A percentile compares a stretch with the other conserved stretches of the same genome.
phyloP scores from a whole-genome alignment of 23 tunicate genomes.

The Aplidium turbinatum region DNA sequence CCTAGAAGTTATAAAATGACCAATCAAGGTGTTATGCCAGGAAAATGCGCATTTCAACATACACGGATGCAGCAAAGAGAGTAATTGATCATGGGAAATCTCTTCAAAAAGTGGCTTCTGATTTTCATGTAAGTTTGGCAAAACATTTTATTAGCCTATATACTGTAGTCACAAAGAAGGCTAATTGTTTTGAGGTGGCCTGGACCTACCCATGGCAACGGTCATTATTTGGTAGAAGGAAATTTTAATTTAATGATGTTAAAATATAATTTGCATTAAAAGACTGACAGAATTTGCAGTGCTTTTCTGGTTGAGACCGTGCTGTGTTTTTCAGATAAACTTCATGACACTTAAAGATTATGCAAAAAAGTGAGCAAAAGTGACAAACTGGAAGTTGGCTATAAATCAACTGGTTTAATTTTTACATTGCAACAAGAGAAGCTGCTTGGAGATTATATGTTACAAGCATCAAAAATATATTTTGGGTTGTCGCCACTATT shows the following conservation, averaged over 20 bases:
- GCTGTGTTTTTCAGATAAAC: background rate
- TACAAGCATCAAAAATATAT: background rate
- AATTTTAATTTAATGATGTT: too few relatives aligned
- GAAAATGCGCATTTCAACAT: background rate
- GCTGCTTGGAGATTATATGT: background rate
- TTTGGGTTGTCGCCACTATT: constrained; percentile 1
- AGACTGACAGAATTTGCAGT: too few relatives aligned
- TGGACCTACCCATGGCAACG: too few relatives aligned
- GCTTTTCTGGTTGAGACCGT: too few relatives aligned
- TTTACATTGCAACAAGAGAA: background rate
- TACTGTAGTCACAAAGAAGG: too few relatives aligned
- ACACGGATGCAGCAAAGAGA: background rate
- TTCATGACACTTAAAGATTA: constrained; percentile 1
- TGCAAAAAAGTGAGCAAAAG: background rate
- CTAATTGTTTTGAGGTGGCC: too few relatives aligned
- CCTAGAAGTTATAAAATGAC: background rate
- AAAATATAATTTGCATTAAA: too few relatives aligned
- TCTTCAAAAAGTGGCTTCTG: background rate
- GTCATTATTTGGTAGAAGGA: too few relatives aligned
- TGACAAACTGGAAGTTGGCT: background rate
- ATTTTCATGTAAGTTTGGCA: too few relatives aligned
- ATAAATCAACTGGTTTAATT: background rate
- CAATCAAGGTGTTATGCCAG: background rate
- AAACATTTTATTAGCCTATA: too few relatives aligned
- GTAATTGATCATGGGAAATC: background rate